Conservation (phyloP, 2,797 vertebrate species). For the Girardinus metallicus region DNA sequence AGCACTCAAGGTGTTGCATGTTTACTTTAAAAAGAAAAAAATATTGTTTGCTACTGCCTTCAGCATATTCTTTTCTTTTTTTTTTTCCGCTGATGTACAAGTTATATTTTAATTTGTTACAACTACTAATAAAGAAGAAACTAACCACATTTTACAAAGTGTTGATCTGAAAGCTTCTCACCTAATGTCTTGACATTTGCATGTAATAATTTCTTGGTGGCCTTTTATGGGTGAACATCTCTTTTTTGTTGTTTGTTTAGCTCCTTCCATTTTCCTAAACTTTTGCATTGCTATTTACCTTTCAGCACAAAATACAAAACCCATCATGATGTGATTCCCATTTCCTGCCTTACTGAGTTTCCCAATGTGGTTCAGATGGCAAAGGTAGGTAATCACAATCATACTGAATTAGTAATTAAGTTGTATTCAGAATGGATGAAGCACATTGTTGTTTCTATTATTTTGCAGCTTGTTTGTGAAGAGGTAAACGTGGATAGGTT, state of each 20-base stretch:
- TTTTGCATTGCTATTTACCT: conserved; percentile 33
- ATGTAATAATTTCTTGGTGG: background rate
- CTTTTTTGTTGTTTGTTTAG: background rate
- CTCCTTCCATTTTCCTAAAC: background rate
- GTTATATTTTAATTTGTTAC: background rate
- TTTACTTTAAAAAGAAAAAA: conserved; percentile 1
- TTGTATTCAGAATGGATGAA: background rate
- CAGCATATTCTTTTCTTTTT: background rate
- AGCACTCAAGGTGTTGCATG: background rate
- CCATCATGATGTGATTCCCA: conserved; percentile 94
- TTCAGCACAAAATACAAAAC: conserved; percentile 92
- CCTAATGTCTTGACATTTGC: background rate
- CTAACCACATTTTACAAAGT: background rate
- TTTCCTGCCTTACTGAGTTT: conserved; percentile 98
- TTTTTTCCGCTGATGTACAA: background rate
- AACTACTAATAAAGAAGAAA: background rate
- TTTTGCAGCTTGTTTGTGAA: conserved; percentile 90
- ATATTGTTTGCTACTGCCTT: background rate
- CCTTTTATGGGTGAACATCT: background rate
- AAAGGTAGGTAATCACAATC: conserved; percentile 82
- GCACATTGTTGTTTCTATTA: conserved; percentile 11
- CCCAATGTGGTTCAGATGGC: conserved; percentile 98
- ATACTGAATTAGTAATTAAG: background rate
- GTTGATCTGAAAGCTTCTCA: background rate
- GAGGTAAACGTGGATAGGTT: conserved; percentile 97